Evolutionary conservation across 2,797 vertebrate genomes (phyloP).

Genomic region (Streptopelia turtur): DNA sequence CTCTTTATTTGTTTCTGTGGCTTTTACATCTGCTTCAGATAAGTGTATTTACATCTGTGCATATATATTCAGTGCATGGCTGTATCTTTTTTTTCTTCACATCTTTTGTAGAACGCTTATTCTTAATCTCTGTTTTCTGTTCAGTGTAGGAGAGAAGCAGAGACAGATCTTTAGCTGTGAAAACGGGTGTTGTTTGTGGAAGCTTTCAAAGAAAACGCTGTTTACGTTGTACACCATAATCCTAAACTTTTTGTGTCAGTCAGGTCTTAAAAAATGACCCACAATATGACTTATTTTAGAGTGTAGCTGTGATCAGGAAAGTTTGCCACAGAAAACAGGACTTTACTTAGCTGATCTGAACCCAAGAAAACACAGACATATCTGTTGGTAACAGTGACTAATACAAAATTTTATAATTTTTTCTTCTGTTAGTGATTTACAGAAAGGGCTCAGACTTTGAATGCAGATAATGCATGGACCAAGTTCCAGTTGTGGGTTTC

Average conservation of each 20-base stretch:
- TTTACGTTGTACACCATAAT: background rate
- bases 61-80: background rate
- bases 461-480: background rate
- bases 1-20: background rate
- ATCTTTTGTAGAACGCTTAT: background rate
- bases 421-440: background rate
- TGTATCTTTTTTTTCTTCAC: background rate
- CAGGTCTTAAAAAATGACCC: background rate
- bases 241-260: background rate
- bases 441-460: conserved; percentile 1
- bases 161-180: background rate
- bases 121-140: background rate
- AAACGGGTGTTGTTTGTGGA: background rate
- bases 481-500: background rate
- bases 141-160: background rate
- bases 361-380: background rate
- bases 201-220: background rate
- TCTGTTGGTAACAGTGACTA: background rate
- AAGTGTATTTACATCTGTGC: background rate
- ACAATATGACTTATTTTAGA: background rate
- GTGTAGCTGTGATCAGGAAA: background rate
- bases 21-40: background rate
- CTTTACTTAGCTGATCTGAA: background rate
- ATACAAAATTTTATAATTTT: conserved; percentile 19
- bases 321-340: background rate